Evolutionary conservation across 2,113 vertebrate species (phyloP), one percentile per base, ranked within the genome.

Genomic region (Protomyctophum bolini): DNA sequence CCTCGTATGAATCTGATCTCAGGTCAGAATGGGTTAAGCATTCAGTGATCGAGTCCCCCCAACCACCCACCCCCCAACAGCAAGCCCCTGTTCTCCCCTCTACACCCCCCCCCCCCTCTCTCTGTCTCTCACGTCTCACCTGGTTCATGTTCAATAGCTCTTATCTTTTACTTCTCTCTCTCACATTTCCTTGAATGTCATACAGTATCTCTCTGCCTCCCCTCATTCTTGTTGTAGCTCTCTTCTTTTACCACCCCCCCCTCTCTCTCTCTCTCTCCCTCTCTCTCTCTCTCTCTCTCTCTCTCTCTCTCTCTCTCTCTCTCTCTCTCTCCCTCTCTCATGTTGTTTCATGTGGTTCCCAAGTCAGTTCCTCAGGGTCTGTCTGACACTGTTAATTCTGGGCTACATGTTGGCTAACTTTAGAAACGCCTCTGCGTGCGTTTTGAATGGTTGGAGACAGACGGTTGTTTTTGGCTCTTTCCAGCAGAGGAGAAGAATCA

Each of bases 321-420:
- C 59, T 50, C 59, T 14, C 6, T 29, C 67, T 60, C 62, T 14
- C 47, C 45, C 52, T 58, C 58, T 65, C 61, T 54, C 46, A 69
- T 76, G 54, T 58, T 69, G 65, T 80, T 87, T 86, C 28, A 85
- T 83, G 74, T 83, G 77, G 77, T 85, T 75, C 66, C 79, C 68
- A 66, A 65, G 58, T 59, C 48, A 56, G 77, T 86, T 86, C 69
- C 79, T 81, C 60, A 45, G 51, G 65, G 77, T 28, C 10, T 8
- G 6, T 60, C 81, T 84, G 87, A 66, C 81, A 80, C 68, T 84
- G 73, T 85, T 83, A 50, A 84, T 91, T 86, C 86, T 80, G 76
- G 79, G 75, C 73, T 71, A 82, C 64, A 77, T 65, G 71, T 57
- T 58, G 50, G 73, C 77, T 75, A 78, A 88, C 67, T 86, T 83